These are phyloP conservation scores for Eurytoma californica DNA, from an alignment of 2,888 invertebrate genomes.

Conservation along the genomic window DNA sequence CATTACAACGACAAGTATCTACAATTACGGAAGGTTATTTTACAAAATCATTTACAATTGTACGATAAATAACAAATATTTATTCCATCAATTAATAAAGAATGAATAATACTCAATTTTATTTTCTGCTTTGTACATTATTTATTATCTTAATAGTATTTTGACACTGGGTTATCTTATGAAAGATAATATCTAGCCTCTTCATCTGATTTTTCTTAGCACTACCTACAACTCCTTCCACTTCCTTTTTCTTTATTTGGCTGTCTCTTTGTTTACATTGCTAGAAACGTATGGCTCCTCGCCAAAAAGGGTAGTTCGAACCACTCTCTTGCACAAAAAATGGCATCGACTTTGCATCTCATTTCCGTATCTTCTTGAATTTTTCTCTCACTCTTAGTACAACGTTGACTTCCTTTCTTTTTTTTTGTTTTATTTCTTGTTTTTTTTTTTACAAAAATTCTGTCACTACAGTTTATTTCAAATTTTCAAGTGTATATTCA, in stretches of 20 bases:
- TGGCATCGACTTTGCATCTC: constrained; percentile 29
- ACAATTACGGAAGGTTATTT: constrained; percentile 57
- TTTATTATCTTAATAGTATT: constrained; percentile 73
- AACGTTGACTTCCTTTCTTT: constrained; percentile 12
- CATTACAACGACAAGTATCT: constrained; percentile 53
- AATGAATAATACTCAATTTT: constrained; percentile 56
- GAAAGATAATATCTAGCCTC: constrained; percentile 74
- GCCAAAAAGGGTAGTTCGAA: constrained; percentile 33
- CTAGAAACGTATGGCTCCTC: constrained; percentile 32
- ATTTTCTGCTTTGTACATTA: constrained; percentile 70
- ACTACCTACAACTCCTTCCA: constrained; percentile 36
- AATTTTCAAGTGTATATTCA: constrained; percentile 45
- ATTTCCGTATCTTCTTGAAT: constrained; percentile 24
- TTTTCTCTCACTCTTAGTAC: constrained; percentile 45
- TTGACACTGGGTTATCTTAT: constrained; percentile 74
- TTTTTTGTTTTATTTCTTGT: constrained; percentile 8
- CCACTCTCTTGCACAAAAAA: constrained; percentile 23
- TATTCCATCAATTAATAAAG: constrained; percentile 45
- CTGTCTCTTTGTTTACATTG: constrained; percentile 53
- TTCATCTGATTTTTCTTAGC: constrained; percentile 59
- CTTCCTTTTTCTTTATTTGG: constrained; percentile 50
- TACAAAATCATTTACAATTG: constrained; percentile 55
- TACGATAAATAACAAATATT: constrained; percentile 54
- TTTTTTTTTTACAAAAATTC: constrained; percentile 47
- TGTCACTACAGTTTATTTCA: constrained; percentile 52